Evolutionary conservation across 2,888 invertebrate genomes (phyloP), one percentile per base, ranked within the genome.

Genomic region (Euproctis similis): DNA sequence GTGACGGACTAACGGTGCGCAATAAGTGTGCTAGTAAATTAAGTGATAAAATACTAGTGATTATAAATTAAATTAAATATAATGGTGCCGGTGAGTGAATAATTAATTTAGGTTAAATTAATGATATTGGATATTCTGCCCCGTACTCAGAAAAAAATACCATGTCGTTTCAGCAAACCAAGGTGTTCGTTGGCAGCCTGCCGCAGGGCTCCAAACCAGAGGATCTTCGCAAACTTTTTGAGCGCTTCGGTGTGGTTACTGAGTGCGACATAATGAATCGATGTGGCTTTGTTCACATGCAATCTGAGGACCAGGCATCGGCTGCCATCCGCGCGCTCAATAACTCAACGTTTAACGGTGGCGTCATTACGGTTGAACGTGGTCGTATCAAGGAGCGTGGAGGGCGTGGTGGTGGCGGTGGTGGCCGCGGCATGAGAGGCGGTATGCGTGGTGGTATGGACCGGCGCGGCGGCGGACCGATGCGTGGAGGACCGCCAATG

Each of bases 191-290:
- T 60, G 97, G 97, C 43, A 95, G 96, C 75, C 80, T 97, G 65
- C 93, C 95, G 33, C 91, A 92, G 54, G 92, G 92, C 53, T 93
- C 94, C 46, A 91, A 92, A 55, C 90, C 91, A 30, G 92, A 93
- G 54, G 95, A 96, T 55, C 85, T 96, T 24, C 87, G 92, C 24
- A 89, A 89, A 44, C 82, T 96, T 26, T 97, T 97, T 77, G 90
- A 93, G 46, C 90, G 92, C 28, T 95, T 92, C 72, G 96, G 96
- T 24, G 88, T 88, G 31, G 96, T 97, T 4, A 93, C 93, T 9
- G 97, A 97, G 74, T 96, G 96, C 73, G 97, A 97, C 67, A 94
- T 97, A 34, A 92, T 97, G 85, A 96, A 96, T 69, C 90, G 95
- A 38, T 97, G 95, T 73, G 97, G 96, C 6, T 97, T 97, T 80